Base-by-base conservation (phyloP, 92 coral and sea anemone species). In the Palythoa grandis region DNA sequence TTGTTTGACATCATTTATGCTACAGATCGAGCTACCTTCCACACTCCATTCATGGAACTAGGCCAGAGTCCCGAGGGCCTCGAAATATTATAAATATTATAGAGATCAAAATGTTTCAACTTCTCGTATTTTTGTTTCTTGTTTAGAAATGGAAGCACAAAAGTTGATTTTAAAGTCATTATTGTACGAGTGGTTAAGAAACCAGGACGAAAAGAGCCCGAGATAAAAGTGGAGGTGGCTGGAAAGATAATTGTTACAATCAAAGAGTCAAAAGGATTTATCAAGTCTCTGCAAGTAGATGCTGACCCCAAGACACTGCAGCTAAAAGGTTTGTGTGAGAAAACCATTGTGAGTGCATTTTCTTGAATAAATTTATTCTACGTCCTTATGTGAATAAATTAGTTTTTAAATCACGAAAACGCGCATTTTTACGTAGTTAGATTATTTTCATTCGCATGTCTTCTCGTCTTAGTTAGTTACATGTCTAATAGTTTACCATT, bases 1-100 rank as follows among this genome's bases (percentile, higher is more conserved):
- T 79, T 96, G 79, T 91, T 96, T 87, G 98, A 96, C 82, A 83
- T 96, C 39, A 92, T 95, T 74, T 96, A 91, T 87, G 95, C 99
- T 9, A 87, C 99, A 82, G 97, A 95, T 57, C 89, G 88, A 73
- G 98, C 99, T 8, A 91, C 98, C 35, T 96, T 96, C 80, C 99
- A 96, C 86, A 95, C 98, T 14, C 98, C 98, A 11, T 95, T 93
- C 87, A 93, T 93, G 95, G 92, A 95, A 87, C 95, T 95, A 48
- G 98, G 99, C 10, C 95, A 96, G 82, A 96, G 98, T 66, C 98
- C 98, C n/a, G 98, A 96, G 50, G 99, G 98, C 12, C 1, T 29
- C 35, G 35, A 29, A 29, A 29, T 29, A 29, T 29, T 29, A 29
- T 0, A 29, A 29, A 29, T 0, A 0, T 29, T 29, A 29, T 29